Percentiles rank a stretch among this genome's conserved stretches.
Evolutionary conservation across 2,113 vertebrate genomes (phyloP).

Genomic region (Scytalopus superciliaris): DNA sequence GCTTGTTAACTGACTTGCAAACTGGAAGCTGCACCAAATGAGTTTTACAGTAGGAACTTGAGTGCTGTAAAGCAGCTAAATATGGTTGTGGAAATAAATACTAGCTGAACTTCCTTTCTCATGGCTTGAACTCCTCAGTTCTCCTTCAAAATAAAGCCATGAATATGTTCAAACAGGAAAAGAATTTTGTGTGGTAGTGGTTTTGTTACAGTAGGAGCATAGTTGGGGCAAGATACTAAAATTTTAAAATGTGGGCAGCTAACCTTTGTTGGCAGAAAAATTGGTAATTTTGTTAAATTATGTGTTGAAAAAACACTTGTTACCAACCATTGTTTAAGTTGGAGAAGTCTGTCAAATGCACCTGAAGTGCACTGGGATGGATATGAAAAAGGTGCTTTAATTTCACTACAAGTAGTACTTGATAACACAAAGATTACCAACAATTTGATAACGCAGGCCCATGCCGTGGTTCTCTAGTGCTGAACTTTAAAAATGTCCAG

Average conservation of each 20-base stretch:
- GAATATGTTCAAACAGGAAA: background rate
- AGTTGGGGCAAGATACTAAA: background rate
- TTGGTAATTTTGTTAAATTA: background rate
- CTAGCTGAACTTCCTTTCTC: background rate
- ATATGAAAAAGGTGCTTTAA: background rate
- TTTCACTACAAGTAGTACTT: background rate
- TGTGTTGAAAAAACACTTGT: rapidly evolving
- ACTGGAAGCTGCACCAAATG: background rate
- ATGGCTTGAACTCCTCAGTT: background rate
- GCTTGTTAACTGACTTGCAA: too few species aligned
- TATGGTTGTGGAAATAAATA: background rate
- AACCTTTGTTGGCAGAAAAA: background rate
- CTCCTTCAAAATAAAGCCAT: background rate
- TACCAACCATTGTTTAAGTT: background rate
- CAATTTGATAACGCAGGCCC: background rate
- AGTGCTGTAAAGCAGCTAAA: background rate
- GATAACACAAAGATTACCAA: background rate
- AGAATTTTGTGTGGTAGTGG: background rate
- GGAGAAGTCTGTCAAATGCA: background rate
- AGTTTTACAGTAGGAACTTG: background rate
- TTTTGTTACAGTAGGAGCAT: background rate
- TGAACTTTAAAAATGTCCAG: background rate
- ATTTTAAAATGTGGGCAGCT: background rate
- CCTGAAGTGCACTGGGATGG: background rate
- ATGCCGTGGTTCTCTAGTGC: background rate